Conservation (phyloP, 2,113 vertebrate species). For the Sinocyclocheilus maitianheensis region DNA sequence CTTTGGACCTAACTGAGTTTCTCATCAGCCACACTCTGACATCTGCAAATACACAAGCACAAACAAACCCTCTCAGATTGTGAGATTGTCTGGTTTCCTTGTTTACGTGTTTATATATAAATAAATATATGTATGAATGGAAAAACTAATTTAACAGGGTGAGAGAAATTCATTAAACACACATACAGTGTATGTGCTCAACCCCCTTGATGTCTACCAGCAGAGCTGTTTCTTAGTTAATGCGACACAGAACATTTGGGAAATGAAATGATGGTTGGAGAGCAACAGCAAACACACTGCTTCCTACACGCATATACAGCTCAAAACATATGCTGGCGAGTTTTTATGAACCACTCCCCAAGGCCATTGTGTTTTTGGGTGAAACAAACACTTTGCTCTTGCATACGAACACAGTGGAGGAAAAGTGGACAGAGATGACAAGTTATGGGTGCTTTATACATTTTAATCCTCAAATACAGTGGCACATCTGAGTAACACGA, state of each 20-base stretch:
- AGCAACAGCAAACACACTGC: conserved; percentile 61
- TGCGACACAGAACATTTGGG: conserved; percentile 63
- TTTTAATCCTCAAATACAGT: background rate
- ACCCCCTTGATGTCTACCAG: conserved; percentile 59
- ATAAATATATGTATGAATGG: conserved; percentile 14
- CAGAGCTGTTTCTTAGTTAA: conserved; percentile 59
- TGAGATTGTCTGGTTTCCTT: conserved; percentile 29
- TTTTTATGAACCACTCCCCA: conserved; percentile 46
- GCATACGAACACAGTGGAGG: conserved; percentile 26
- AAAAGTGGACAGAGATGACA: background rate
- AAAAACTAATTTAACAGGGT: background rate
- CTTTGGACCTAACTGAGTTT: conserved; percentile 38
- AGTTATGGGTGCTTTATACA: background rate
- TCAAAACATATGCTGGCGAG: background rate
- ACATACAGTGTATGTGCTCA: background rate
- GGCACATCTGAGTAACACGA: no score
- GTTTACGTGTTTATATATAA: conserved; percentile 26
- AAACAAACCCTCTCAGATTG: background rate
- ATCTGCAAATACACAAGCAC: conserved; percentile 18
- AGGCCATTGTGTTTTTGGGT: conserved; percentile 31
- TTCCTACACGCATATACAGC: conserved; percentile 21
- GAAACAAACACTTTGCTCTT: conserved; percentile 50
- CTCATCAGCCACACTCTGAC: conserved; percentile 14
- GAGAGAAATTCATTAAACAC: background rate
- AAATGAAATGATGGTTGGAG: conserved; percentile 61